Evolutionary conservation across 1,140 invertebrate genomes (phyloP).

Genomic region (Ceratina australensis): DNA sequence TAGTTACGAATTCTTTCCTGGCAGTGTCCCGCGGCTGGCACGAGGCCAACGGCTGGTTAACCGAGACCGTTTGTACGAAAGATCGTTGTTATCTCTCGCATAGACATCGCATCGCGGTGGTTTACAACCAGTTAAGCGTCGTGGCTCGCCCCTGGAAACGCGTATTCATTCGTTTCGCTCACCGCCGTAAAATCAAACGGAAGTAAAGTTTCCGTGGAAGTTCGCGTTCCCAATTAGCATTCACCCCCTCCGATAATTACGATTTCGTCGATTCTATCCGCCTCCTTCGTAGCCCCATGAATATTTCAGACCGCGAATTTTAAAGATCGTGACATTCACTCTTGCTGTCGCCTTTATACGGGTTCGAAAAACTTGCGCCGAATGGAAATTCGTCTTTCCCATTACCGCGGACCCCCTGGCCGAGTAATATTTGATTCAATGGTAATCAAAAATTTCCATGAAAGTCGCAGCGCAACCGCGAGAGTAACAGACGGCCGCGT

Average conservation of each 20-base stretch:
- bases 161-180: neutral
- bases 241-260: neutral
- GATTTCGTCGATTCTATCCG: neutral
- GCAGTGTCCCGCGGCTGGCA: constrained; percentile 20
- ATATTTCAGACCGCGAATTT: neutral
- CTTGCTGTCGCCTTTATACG: too few species aligned
- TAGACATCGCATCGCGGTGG: constrained; percentile 11
- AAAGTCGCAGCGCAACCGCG: constrained; percentile 1
- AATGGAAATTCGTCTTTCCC: neutral
- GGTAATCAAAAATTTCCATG: neutral
- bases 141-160: neutral
- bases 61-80: constrained; percentile 11
- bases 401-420: neutral
- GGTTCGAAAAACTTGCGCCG: neutral
- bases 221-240: neutral
- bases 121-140: constrained; percentile 25
- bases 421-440: neutral
- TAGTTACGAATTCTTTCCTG: constrained; percentile 19
- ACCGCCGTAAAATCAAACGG: neutral
- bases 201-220: neutral
- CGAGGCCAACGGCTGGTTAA: constrained; percentile 33
- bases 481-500: too few species aligned
- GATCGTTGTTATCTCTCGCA: constrained; percentile 36
- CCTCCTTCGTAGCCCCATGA: neutral
- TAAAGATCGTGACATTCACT: neutral